Conservation (phyloP, 2,113 vertebrate species). For the Ammospiza caudacuta region DNA sequence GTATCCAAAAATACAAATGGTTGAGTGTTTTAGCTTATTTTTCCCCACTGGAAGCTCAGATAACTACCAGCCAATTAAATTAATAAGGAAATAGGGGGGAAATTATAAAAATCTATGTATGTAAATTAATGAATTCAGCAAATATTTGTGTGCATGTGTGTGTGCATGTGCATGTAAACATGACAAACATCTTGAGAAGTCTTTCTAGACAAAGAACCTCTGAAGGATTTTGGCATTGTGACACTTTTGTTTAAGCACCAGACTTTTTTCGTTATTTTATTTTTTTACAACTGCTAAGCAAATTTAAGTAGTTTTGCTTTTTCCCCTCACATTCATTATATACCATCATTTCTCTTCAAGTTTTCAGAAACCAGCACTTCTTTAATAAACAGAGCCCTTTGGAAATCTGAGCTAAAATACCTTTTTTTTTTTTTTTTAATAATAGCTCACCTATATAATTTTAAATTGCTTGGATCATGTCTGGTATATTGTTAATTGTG, state of each 20-base stretch:
- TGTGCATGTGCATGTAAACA: neutral
- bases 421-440: neutral
- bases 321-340: neutral
- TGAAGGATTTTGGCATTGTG: neutral
- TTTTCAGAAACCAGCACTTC: neutral
- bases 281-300: neutral
- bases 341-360: neutral
- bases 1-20: conserved; percentile 69
- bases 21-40: conserved; percentile 41
- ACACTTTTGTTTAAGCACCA: neutral
- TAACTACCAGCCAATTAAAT: conserved; percentile 68
- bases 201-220: neutral
- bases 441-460: fast-evolving
- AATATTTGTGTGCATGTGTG: neutral
- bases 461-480: neutral
- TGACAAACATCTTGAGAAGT: neutral
- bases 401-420: fast-evolving
- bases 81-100: conserved; percentile 51
- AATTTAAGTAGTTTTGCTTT: neutral
- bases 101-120: conserved; percentile 31
- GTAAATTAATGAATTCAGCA: neutral
- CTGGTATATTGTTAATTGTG: neutral
- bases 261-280: fast-evolving
- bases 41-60: conserved; percentile 44
- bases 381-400: neutral